Evolutionary conservation across 2,797 vertebrate species (phyloP).

Genomic region (Etheostoma perlongum): DNA sequence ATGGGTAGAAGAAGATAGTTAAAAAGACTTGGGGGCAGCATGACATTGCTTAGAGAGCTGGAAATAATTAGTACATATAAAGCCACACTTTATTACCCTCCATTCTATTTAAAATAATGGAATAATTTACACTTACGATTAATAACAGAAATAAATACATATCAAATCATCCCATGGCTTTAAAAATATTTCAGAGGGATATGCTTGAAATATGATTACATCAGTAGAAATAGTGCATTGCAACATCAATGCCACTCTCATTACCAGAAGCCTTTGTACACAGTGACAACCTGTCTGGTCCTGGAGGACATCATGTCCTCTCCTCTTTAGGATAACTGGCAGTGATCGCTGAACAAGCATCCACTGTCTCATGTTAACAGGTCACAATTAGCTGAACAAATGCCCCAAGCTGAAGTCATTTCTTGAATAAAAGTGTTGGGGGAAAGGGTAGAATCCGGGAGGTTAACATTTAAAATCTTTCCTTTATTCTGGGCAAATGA

Average conservation of each 20-base stretch:
- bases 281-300: constrained; percentile 71
- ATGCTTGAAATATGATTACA: constrained; percentile 22
- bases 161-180: not conserved
- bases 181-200: constrained; percentile 16
- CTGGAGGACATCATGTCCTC: constrained; percentile 62
- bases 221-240: constrained; percentile 30
- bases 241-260: constrained; percentile 45
- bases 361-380: constrained; percentile 49
- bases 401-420: constrained; percentile 39
- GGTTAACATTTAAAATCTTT: constrained; percentile 44
- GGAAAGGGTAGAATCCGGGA: constrained; percentile 26
- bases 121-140: not conserved
- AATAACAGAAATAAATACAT: too few relatives aligned
- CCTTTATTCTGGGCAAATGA: constrained; percentile 41
- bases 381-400: constrained; percentile 65
- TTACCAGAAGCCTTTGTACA: constrained; percentile 31
- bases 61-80: not conserved
- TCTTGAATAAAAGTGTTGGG: constrained; percentile 33
- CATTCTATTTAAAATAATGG: not conserved
- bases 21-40: constrained; percentile 6
- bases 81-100: not conserved
- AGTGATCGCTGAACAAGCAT: constrained; percentile 58
- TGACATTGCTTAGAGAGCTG: not conserved
- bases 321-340: constrained; percentile 56
- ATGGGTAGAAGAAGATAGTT: not conserved